These are phyloP conservation scores for Clivina fossor DNA, from an alignment of 2,888 invertebrate species.

Conservation along the genomic window DNA sequence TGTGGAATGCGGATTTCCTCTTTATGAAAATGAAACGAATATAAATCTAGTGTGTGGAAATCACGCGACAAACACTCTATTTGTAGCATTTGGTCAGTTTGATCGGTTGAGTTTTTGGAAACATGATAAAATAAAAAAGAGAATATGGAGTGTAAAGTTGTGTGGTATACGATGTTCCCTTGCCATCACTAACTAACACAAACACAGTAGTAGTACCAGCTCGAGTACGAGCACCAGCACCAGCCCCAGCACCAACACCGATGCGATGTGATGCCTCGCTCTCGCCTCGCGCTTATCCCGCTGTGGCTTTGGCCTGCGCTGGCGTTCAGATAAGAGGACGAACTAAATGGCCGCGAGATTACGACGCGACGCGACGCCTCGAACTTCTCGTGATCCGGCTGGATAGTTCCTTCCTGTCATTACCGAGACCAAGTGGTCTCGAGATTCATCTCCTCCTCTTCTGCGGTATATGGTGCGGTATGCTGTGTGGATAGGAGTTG, in stretches of 20 bases:
- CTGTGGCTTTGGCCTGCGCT: not conserved
- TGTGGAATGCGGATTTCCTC: too few relatives aligned
- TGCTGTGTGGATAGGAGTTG: not conserved
- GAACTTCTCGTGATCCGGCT: slow-evolving; percentile 45
- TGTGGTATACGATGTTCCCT: too few relatives aligned
- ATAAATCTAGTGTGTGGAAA: too few relatives aligned
- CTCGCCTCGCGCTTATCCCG: too few relatives aligned
- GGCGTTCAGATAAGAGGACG: slow-evolving; percentile 38
- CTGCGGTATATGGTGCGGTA: slow-evolving; percentile 1
- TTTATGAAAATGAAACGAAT: too few relatives aligned
- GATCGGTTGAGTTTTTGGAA: too few relatives aligned
- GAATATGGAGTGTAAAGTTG: too few relatives aligned
- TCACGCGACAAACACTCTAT: too few relatives aligned
- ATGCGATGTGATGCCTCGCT: slow-evolving; percentile 3
- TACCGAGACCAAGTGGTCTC: slow-evolving; percentile 33
- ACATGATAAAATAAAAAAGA: too few relatives aligned
- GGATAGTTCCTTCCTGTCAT: slow-evolving; percentile 40
- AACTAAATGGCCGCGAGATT: slow-evolving; percentile 39
- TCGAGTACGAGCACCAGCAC: too few relatives aligned
- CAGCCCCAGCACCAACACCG: not conserved
- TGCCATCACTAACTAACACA: too few relatives aligned
- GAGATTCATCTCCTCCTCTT: slow-evolving; percentile 7
- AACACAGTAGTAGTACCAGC: not conserved
- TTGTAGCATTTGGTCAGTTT: too few relatives aligned
- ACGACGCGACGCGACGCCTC: slow-evolving; percentile 35